Conservation (phyloP, 2,113 vertebrate genomes). For the Nothocercus nigrocapillus region DNA sequence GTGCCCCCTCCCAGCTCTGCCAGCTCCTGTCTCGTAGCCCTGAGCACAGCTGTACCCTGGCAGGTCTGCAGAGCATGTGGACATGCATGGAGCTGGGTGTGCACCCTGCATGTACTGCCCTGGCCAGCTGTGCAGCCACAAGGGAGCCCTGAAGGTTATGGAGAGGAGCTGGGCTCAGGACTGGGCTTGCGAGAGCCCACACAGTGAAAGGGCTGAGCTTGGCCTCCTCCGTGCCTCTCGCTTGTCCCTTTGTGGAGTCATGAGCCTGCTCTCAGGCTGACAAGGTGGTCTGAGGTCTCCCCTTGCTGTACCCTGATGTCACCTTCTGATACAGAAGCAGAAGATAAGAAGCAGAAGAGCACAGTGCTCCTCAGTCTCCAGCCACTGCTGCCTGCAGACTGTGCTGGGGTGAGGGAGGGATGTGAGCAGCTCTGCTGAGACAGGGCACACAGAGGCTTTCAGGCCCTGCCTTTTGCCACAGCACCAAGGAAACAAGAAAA, state of each 20-base stretch:
- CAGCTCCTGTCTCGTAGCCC: neutral
- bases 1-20: rapidly evolving
- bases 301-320: rapidly evolving
- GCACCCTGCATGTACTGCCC: no score
- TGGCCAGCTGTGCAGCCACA: neutral
- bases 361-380: neutral
- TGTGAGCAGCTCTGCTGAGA: no score
- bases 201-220: neutral
- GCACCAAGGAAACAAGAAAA: neutral
- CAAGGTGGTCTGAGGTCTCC: neutral
- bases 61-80: neutral
- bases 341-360: neutral
- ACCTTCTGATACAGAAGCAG: neutral
- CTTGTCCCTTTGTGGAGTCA: neutral
- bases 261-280: neutral
- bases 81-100: neutral
- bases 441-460: neutral
- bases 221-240: rapidly evolving
- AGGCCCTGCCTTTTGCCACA: neutral
- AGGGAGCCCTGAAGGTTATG: neutral
- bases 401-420: neutral
- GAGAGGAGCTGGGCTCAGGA: neutral
- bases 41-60: neutral
- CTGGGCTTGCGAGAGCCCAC: rapidly evolving
- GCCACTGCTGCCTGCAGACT: rapidly evolving